Evolutionary conservation across 2,797 vertebrate genomes (phyloP).

Genomic region (Tamandua tetradactyla): DNA sequence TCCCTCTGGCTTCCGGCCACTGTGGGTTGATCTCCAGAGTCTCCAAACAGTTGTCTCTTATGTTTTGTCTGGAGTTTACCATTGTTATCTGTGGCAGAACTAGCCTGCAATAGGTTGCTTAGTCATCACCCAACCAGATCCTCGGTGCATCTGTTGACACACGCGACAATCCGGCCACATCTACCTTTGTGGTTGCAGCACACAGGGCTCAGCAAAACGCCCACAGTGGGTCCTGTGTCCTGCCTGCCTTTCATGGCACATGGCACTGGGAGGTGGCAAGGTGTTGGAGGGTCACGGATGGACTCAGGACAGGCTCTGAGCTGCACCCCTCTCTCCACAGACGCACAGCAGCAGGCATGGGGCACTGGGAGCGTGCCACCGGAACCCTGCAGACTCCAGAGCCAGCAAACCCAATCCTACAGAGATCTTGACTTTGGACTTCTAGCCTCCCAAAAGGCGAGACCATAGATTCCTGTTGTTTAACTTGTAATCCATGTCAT

Average conservation of each 20-base stretch:
- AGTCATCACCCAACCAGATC: neutral
- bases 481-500: too few relatives aligned
- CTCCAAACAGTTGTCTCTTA: conserved; percentile 13
- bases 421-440: too few relatives aligned
- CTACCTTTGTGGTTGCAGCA: neutral
- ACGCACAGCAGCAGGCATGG: neutral
- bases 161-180: neutral
- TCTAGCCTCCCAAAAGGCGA: too few relatives aligned
- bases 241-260: too few relatives aligned
- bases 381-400: too few relatives aligned
- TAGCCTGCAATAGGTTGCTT: neutral
- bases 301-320: neutral
- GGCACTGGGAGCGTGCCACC: too few relatives aligned
- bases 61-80: neutral
- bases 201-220: neutral
- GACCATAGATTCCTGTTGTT: too few relatives aligned
- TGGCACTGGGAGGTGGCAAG: neutral
- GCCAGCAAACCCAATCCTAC: too few relatives aligned
- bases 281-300: neutral
- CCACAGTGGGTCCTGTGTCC: neutral
- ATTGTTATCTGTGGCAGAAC: neutral
- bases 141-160: neutral
- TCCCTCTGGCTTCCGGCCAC: neutral
- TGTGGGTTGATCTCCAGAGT: neutral
- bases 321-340: neutral